phyloP scores from a whole-genome alignment of 2,888 invertebrate species.

The Drosophila barbarae region DNA sequence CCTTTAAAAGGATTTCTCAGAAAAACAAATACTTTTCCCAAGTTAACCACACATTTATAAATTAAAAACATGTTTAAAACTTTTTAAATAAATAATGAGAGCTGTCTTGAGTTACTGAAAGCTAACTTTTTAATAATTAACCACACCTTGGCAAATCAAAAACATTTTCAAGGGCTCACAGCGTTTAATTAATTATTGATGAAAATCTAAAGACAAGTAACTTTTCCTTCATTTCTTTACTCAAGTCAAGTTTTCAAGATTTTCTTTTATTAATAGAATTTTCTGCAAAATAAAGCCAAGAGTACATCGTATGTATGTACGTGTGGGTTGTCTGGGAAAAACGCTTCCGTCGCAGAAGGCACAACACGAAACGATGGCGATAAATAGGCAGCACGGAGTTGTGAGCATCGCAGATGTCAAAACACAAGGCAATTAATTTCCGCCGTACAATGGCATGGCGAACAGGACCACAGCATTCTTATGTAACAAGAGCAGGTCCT shows the following conservation, averaged over 20 bases:
- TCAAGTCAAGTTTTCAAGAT: background rate
- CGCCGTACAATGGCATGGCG: constrained; percentile 57
- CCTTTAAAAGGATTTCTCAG: too few relatives aligned
- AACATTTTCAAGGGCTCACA: background rate
- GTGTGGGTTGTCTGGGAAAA: constrained; percentile 40
- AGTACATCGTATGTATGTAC: background rate
- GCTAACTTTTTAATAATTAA: constrained; percentile 4
- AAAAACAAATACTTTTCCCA: background rate
- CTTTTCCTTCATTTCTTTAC: background rate
- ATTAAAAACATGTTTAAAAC: background rate
- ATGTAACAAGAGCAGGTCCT: constrained; percentile 10
- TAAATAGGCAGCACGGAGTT: constrained; percentile 16
- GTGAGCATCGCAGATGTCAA: constrained; percentile 52
- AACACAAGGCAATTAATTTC: constrained; percentile 68
- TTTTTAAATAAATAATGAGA: constrained; percentile 1
- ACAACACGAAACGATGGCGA: constrained; percentile 45
- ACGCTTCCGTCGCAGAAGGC: constrained; percentile 62
- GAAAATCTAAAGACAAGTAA: background rate
- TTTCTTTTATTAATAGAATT: constrained; percentile 5
- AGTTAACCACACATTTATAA: background rate
- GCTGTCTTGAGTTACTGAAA: background rate
- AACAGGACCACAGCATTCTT: constrained; percentile 34
- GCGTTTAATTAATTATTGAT: background rate
- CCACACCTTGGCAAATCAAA: background rate
- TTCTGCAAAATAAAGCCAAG: background rate